These are phyloP conservation scores for Ectemnius lituratus DNA, from an alignment of 2,888 invertebrate genomes.

Conservation along the genomic window DNA sequence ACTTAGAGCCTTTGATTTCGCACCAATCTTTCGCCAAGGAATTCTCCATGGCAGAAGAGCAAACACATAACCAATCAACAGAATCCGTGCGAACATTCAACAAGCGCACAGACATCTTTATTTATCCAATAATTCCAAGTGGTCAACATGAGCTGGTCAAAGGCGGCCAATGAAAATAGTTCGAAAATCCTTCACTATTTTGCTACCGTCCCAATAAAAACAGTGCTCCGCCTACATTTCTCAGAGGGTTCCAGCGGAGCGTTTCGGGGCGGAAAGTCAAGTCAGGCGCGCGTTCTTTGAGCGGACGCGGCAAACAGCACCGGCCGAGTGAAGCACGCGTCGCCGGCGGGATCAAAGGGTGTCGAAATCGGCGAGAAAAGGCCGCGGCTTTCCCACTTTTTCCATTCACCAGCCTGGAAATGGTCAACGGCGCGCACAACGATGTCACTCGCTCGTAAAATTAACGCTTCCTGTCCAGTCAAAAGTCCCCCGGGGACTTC, in stretches of 20 bases:
- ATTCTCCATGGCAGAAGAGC: no score
- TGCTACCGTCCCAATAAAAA: slow-evolving; percentile 3
- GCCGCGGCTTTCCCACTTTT: neutral
- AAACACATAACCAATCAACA: no score
- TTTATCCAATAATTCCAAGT: no score
- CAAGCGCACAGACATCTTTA: no score
- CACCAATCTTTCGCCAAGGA: no score
- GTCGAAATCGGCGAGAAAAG: slow-evolving; percentile 23
- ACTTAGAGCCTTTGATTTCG: no score
- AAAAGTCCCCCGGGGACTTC: slow-evolving; percentile 1
- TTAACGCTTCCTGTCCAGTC: slow-evolving; percentile 35
- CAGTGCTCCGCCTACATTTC: neutral
- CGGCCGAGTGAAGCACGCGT: neutral
- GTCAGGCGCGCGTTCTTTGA: neutral
- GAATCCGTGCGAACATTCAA: no score
- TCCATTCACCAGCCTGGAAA: slow-evolving; percentile 17
- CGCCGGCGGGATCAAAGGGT: slow-evolving; percentile 1
- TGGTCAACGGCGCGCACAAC: slow-evolving; percentile 3
- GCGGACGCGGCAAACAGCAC: neutral
- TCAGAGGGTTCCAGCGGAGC: neutral
- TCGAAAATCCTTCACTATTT: neutral
- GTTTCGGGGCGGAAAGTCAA: neutral
- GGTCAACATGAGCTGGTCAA: no score
- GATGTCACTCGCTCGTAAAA: slow-evolving; percentile 28
- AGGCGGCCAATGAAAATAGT: no score